These are phyloP conservation scores for Drepanosiphum platanoidis DNA, from an alignment of 2,888 invertebrate species.

Conservation along the genomic window DNA sequence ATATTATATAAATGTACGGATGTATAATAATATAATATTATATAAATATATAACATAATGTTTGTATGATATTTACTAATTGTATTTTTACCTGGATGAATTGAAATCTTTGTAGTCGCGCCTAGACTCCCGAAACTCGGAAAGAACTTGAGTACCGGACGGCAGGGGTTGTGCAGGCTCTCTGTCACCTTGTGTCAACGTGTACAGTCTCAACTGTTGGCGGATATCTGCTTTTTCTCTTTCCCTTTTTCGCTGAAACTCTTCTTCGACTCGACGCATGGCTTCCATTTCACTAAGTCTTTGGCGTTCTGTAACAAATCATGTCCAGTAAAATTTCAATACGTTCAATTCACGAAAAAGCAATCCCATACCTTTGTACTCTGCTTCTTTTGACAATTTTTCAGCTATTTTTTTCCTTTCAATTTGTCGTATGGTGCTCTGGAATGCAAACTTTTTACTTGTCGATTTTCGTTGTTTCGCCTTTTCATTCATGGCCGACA, in stretches of 20 bases:
- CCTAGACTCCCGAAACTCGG: slow-evolving; percentile 71
- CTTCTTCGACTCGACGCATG: slow-evolving; percentile 86
- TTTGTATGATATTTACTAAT: too few relatives aligned
- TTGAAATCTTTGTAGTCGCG: slow-evolving; percentile 71
- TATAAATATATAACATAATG: too few relatives aligned
- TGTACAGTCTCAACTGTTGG: slow-evolving; percentile 79
- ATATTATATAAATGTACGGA: too few relatives aligned
- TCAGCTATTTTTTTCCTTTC: slow-evolving; percentile 80
- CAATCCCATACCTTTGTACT: slow-evolving; percentile 70
- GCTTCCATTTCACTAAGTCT: slow-evolving; percentile 81
- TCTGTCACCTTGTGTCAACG: slow-evolving; percentile 73
- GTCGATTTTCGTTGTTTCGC: slow-evolving; percentile 50
- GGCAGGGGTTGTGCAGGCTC: slow-evolving; percentile 72
- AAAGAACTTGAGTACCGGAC: slow-evolving; percentile 71
- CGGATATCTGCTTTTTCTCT: slow-evolving; percentile 72
- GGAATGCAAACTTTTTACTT: slow-evolving; percentile 75
- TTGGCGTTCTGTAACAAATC: slow-evolving; percentile 72
- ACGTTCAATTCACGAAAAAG: neutral
- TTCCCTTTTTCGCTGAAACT: slow-evolving; percentile 85
- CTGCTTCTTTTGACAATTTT: slow-evolving; percentile 79
- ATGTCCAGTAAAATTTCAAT: neutral
- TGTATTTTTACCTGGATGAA: slow-evolving; percentile 64
- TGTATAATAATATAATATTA: too few relatives aligned
- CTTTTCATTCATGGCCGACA: slow-evolving; percentile 41
- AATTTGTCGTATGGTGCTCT: slow-evolving; percentile 84